phyloP scores from a whole-genome alignment of 2,797 vertebrate species.

The Cuniculus paca region DNA sequence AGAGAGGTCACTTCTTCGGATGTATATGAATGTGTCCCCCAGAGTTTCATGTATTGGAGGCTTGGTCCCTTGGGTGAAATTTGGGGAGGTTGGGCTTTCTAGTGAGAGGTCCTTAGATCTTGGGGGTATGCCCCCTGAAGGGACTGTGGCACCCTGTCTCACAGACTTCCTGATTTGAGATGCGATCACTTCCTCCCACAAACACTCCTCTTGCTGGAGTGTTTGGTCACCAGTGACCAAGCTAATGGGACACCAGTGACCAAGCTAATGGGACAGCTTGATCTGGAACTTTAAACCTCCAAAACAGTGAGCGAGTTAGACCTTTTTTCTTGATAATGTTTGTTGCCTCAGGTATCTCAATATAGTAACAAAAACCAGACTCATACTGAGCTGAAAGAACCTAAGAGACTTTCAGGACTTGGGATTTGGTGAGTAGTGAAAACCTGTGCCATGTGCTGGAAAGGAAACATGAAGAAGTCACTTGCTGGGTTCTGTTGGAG shows the following conservation, averaged over 20 bases:
- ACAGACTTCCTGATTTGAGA: neutral
- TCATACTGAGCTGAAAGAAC: neutral
- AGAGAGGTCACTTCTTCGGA: neutral
- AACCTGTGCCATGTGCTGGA: neutral
- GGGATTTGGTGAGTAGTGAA: neutral
- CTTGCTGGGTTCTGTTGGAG: neutral
- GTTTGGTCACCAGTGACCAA: too few relatives aligned
- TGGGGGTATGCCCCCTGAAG: neutral
- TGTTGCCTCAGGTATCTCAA: neutral
- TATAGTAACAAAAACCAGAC: neutral
- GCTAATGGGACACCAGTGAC: neutral
- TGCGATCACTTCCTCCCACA: neutral
- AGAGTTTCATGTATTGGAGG: neutral
- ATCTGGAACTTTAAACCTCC: neutral
- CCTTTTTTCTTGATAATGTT: neutral
- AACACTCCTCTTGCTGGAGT: neutral
- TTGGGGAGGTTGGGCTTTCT: neutral
- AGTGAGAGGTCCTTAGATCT: neutral
- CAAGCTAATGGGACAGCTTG: neutral
- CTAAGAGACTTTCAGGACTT: neutral
- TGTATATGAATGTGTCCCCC: too few relatives aligned
- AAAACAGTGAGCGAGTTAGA: neutral
- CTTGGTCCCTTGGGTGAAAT: neutral
- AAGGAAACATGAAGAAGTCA: neutral
- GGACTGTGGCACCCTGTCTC: neutral